Base-by-base conservation (phyloP, 2,888 invertebrate genomes). In the Torymus aiolomorphi region DNA sequence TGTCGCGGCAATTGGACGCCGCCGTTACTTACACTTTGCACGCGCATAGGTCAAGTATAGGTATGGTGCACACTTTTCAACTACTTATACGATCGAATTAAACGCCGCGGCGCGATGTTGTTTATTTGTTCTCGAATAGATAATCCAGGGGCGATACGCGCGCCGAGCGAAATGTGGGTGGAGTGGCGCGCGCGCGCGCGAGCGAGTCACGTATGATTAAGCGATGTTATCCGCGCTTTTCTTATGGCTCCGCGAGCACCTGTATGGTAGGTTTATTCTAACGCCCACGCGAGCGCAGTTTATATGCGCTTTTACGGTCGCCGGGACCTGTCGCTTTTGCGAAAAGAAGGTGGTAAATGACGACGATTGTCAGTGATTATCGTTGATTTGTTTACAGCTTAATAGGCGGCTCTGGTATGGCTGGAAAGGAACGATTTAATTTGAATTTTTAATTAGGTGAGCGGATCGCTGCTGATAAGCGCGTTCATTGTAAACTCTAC, bases 61-160 rank as follows among this genome's bases (percentile, higher is more conserved):
- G 54, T 31, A 24, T 52, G 51, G 61, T 54, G 51, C 56, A 42
- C 20, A 59, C 61, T 61, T 66, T 61, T 61, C 49, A 42, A 62
- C 20, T 12, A 16, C 12, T 18, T 8, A 59, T 74, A 73, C 78
- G 70, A 78, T 81, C 73, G 74, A 82, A 62, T 77, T 57, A 62
- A 80, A 76, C 72, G 63, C 59, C 73, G 69, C 82, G 85, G 42
- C 77, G 85, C 42, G 42, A 42, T 8, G 87, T 85, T 83, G 85
- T 86, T 87, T 87, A 87, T 89, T 88, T 88, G 87, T 88, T 88
- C 88, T 88, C 85, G 88, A 88, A 88, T 88, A 89, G 89, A 89
- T 89, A 88, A 89, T 88, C 86, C 87, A 75, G 74, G 69, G 20
- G 82, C 85, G 89, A 88, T 88, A 13, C 5, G 63, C 11, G 14